Evolutionary conservation across 2,888 invertebrate genomes (phyloP).

Genomic region (Sinhomidia bicolor): DNA sequence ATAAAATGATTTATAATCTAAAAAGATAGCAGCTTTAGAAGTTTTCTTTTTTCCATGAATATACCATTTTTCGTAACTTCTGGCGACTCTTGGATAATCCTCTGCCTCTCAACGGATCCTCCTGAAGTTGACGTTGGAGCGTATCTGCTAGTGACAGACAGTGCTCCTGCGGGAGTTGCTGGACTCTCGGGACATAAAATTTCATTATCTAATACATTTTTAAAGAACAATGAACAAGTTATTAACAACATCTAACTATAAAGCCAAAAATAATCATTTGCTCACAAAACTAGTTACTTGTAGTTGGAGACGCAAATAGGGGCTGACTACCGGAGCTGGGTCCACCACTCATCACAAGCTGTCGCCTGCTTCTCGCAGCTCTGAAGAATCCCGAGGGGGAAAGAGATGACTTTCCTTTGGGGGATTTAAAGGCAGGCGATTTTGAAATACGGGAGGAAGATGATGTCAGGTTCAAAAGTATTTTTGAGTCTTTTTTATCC

Average conservation of each 20-base stretch:
- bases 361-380: conserved; percentile 59
- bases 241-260: too few species aligned
- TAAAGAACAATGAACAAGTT: too few species aligned
- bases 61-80: conserved; percentile 69
- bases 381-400: conserved; percentile 62
- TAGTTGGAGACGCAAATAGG: conserved; percentile 32
- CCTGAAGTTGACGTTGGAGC: conserved; percentile 42
- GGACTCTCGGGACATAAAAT: conserved; percentile 74
- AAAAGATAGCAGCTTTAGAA: too few species aligned
- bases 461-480: conserved; percentile 47
- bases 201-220: conserved; percentile 53
- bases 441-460: conserved; percentile 59
- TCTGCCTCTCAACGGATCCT: conserved; percentile 50
- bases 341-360: conserved; percentile 45
- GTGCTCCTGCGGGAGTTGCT: conserved; percentile 53
- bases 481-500: conserved; percentile 72
- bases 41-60: too few species aligned
- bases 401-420: conserved; percentile 57
- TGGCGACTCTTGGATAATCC: conserved; percentile 72
- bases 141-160: conserved; percentile 42
- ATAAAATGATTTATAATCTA: too few species aligned
- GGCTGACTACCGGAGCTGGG: not conserved
- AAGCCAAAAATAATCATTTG: not conserved
- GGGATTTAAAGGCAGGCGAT: conserved; percentile 68
- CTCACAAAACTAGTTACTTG: conserved; percentile 8